A percentile compares a stretch with the other conserved stretches of the same genome.
These are phyloP conservation scores for Vollenhovia emeryi DNA, from an alignment of 1,140 invertebrate genomes.

Conservation along the genomic window DNA sequence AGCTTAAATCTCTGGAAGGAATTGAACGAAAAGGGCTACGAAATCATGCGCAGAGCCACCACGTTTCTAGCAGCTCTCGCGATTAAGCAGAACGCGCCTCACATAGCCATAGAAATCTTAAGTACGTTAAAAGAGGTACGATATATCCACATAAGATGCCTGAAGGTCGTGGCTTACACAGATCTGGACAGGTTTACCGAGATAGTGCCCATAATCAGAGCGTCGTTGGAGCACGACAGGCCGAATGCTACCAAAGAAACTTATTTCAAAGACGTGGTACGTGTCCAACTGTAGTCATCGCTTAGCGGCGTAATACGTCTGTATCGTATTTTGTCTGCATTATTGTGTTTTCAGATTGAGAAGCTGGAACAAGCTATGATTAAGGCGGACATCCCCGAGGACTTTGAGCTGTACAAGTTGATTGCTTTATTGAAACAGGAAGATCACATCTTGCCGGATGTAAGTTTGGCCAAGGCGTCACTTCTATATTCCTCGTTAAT, in stretches of 20 bases:
- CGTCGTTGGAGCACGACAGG: slow-evolving; percentile 86
- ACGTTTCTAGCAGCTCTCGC: slow-evolving; percentile 88
- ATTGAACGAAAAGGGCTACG: slow-evolving; percentile 85
- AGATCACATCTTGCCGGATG: not conserved
- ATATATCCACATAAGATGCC: slow-evolving; percentile 89
- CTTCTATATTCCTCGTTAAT: not conserved
- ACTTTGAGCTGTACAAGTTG: slow-evolving; percentile 82
- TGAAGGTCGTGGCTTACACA: slow-evolving; percentile 88
- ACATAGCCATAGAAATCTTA: slow-evolving; percentile 89
- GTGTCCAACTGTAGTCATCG: slow-evolving; percentile 14
- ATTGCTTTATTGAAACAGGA: not conserved
- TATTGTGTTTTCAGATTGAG: slow-evolving; percentile 80
- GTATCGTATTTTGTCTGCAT: slow-evolving; percentile 34
- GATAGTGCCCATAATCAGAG: slow-evolving; percentile 87
- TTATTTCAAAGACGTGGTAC: slow-evolving; percentile 85
- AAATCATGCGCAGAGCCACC: slow-evolving; percentile 87
- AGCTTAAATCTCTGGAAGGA: slow-evolving; percentile 87
- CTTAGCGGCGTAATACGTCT: not conserved
- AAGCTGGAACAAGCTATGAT: slow-evolving; percentile 80
- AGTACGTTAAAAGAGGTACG: slow-evolving; percentile 83
- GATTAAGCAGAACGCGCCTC: slow-evolving; percentile 89
- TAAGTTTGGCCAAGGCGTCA: slow-evolving; percentile 19
- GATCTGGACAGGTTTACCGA: slow-evolving; percentile 88
- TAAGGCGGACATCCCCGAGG: slow-evolving; percentile 76
- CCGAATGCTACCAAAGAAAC: slow-evolving; percentile 84